Percentiles rank a stretch among this genome's conserved stretches.
Evolutionary conservation across 2,888 invertebrate genomes (phyloP).

Genomic region (Chaitophorus viminalis): DNA sequence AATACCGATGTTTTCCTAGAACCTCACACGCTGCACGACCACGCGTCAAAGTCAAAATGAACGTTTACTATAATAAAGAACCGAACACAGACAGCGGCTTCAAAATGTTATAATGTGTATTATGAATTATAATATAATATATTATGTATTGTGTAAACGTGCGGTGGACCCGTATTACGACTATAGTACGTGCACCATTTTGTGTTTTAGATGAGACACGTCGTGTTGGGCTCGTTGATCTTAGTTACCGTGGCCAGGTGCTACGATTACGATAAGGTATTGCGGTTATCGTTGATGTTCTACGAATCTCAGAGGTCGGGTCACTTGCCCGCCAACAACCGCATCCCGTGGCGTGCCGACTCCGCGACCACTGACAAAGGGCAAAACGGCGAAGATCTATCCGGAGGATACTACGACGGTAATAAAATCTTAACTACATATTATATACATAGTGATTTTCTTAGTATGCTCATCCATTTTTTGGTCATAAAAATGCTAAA

Average conservation of each 20-base stretch:
- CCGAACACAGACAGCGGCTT: no score
- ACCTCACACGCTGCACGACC: no score
- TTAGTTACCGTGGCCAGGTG: constrained; percentile 8
- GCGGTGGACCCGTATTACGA: not conserved
- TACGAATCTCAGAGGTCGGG: constrained; percentile 73
- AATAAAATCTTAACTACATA: constrained; percentile 59
- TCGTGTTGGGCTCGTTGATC: not conserved
- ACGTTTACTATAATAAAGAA: no score
- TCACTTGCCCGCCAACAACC: constrained; percentile 69
- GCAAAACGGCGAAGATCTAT: constrained; percentile 70
- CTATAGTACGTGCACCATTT: not conserved
- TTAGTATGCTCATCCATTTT: no score
- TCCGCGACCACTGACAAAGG: constrained; percentile 70
- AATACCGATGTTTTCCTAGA: no score
- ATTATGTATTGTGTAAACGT: no score
- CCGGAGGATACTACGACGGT: constrained; percentile 73
- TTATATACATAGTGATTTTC: no score
- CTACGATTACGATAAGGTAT: constrained; percentile 69
- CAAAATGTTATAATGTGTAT: no score
- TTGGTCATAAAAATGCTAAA: no score
- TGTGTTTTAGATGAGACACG: constrained; percentile 29
- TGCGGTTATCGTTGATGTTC: constrained; percentile 70
- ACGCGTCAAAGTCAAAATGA: no score
- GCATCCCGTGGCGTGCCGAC: constrained; percentile 71
- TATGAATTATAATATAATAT: no score